Evolutionary conservation across 2,888 invertebrate genomes (phyloP).

Genomic region (Hofmannophila pseudospretella): DNA sequence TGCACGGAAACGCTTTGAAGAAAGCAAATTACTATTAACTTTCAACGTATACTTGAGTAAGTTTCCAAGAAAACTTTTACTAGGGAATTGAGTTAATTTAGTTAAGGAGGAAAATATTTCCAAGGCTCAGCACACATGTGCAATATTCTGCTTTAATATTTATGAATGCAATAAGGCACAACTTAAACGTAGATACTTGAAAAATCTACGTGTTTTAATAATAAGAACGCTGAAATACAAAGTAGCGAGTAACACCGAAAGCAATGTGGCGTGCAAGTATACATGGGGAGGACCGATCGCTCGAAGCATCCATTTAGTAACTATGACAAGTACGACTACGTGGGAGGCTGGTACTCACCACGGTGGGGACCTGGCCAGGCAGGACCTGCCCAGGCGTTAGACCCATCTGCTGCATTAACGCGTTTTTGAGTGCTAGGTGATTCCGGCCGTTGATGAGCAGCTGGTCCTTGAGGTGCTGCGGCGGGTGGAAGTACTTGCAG

Average conservation of each 20-base stretch:
- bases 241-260: constrained; percentile 71
- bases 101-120: constrained; percentile 26
- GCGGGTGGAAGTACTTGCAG: constrained; percentile 99
- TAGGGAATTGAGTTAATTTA: constrained; percentile 30
- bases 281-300: constrained; percentile 64
- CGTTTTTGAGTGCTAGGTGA: constrained; percentile 99
- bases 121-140: constrained; percentile 16
- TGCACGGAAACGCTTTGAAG: constrained; percentile 30
- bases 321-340: constrained; percentile 11
- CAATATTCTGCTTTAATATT: constrained; percentile 5
- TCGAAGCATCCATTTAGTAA: constrained; percentile 45
- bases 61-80: constrained; percentile 36
- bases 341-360: constrained; percentile 82
- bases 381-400: constrained; percentile 94
- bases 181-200: constrained; percentile 49
- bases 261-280: constrained; percentile 65
- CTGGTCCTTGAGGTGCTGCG: constrained; percentile 99
- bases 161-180: constrained; percentile 41
- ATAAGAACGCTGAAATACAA: constrained; percentile 46
- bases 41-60: constrained; percentile 39
- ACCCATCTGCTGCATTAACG: constrained; percentile 97
- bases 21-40: constrained; percentile 49
- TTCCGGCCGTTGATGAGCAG: constrained; percentile 99
- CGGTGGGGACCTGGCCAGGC: constrained; percentile 94
- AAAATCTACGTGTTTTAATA: constrained; percentile 46